These are phyloP conservation scores for Oscheius onirici DNA, from an alignment of 2,888 invertebrate species.

Conservation along the genomic window DNA sequence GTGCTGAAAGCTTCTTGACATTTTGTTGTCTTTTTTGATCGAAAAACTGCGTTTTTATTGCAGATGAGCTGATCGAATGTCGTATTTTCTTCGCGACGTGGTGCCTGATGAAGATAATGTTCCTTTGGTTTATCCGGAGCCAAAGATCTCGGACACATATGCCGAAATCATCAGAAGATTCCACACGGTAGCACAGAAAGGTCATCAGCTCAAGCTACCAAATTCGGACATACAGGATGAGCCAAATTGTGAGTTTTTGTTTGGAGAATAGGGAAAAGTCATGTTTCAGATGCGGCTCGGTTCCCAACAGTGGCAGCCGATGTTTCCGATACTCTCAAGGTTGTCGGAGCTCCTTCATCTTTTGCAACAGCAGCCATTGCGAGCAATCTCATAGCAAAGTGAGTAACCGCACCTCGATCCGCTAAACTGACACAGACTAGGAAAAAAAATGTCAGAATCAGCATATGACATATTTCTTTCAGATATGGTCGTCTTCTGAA, in stretches of 20 bases:
- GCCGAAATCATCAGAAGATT: constrained; percentile 24
- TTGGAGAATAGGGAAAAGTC: not conserved
- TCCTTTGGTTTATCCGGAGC: not conserved
- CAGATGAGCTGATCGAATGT: constrained; percentile 27
- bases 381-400: constrained; percentile 55
- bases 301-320: constrained; percentile 32
- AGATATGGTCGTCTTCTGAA: constrained; percentile 33
- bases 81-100: constrained; percentile 27
- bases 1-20: not conserved
- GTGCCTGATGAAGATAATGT: constrained; percentile 4
- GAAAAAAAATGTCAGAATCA: no score
- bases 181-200: constrained; percentile 19
- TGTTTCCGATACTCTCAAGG: constrained; percentile 38
- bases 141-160: constrained; percentile 3
- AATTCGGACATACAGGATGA: constrained; percentile 4
- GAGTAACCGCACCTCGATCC: no score
- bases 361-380: constrained; percentile 61
- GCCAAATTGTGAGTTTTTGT: not conserved
- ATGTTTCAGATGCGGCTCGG: constrained; percentile 16
- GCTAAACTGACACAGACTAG: no score
- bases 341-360: constrained; percentile 60
- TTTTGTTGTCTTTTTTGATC: not conserved
- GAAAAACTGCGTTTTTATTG: not conserved
- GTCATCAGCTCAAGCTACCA: constrained; percentile 7
- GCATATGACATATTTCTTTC: no score